phyloP scores from a whole-genome alignment of 2,797 vertebrate genomes.

The Anabas testudineus region DNA sequence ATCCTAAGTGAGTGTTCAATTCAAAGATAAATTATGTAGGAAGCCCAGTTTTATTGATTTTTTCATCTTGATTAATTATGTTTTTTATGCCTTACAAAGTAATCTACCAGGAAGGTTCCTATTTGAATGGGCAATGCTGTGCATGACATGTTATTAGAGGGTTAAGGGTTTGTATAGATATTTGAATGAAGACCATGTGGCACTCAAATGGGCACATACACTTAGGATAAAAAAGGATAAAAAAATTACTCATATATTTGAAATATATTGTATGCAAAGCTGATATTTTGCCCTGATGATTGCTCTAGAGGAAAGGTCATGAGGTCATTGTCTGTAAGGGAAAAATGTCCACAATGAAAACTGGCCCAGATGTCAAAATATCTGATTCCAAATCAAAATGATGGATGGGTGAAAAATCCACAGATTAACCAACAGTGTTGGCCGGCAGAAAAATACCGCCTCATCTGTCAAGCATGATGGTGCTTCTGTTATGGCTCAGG shows the following conservation, averaged over 20 bases:
- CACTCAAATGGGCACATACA: too few relatives aligned
- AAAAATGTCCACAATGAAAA: too few relatives aligned
- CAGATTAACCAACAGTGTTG: background rate
- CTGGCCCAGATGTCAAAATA: conserved; percentile 4
- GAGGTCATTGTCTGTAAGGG: too few relatives aligned
- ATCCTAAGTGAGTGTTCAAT: background rate
- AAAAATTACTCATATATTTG: too few relatives aligned
- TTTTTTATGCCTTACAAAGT: background rate
- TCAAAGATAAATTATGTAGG: background rate
- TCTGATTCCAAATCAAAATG: conserved; percentile 18
- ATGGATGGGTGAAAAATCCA: conserved; percentile 17
- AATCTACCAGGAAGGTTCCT: background rate
- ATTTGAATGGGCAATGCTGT: background rate
- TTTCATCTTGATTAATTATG: background rate
- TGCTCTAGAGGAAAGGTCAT: too few relatives aligned
- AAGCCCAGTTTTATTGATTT: background rate
- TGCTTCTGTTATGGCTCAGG: background rate
- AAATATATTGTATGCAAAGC: too few relatives aligned
- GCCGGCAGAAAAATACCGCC: background rate
- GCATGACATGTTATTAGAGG: too few relatives aligned
- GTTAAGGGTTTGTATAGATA: too few relatives aligned
- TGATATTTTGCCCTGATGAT: too few relatives aligned
- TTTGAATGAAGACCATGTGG: too few relatives aligned
- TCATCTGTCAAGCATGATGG: background rate
- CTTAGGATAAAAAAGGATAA: too few relatives aligned